These are phyloP conservation scores for Eupithecia exiguata DNA, from an alignment of 2,888 invertebrate genomes.

Conservation along the genomic window DNA sequence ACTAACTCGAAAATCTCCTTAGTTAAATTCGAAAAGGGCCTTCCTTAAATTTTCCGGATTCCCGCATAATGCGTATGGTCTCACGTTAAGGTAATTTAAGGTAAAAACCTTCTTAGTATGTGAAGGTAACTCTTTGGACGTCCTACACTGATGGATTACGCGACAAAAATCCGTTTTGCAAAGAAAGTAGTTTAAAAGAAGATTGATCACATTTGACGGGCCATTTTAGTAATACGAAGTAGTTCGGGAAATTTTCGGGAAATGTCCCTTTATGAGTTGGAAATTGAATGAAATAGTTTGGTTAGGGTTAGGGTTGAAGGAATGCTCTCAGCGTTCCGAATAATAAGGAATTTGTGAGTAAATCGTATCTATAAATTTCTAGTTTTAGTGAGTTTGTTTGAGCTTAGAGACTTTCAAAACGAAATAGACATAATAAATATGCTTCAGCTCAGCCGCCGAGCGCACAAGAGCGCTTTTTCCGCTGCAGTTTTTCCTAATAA, in stretches of 20 bases:
- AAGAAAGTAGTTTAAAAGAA: slow-evolving; percentile 19
- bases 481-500: too few relatives aligned
- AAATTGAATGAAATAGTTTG: slow-evolving; percentile 20
- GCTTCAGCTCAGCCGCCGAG: too few relatives aligned
- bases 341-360: neutral
- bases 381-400: neutral
- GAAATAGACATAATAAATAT: neutral
- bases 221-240: slow-evolving; percentile 12
- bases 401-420: neutral
- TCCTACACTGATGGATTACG: slow-evolving; percentile 19
- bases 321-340: neutral
- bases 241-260: neutral
- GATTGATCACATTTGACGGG: slow-evolving; percentile 29
- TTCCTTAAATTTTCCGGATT: neutral
- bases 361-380: neutral
- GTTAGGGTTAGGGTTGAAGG: slow-evolving; percentile 1
- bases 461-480: too few relatives aligned
- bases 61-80: neutral
- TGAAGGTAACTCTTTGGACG: slow-evolving; percentile 1
- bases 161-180: slow-evolving; percentile 18
- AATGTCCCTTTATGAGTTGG: slow-evolving; percentile 14
- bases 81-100: slow-evolving; percentile 1
- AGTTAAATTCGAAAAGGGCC: neutral
- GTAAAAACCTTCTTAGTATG: slow-evolving; percentile 1
- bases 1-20: neutral